Base-by-base conservation (phyloP, 2,113 vertebrate genomes). In the Tetrax tetrax region DNA sequence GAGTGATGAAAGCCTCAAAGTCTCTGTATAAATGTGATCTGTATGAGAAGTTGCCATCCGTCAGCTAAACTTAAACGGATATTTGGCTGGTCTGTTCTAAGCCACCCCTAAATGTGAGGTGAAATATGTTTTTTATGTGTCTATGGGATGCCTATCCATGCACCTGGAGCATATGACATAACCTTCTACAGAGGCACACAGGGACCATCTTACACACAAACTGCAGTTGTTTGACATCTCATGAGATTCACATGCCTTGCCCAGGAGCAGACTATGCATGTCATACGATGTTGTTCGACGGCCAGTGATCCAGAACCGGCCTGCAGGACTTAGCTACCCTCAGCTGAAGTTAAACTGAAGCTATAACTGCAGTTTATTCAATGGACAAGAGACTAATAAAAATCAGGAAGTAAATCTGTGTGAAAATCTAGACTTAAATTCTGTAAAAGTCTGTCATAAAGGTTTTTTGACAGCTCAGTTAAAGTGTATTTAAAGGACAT, bases 231-330 rank as follows among this genome's bases (percentile, higher is more conserved):
- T 33, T 47, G 7, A n/a, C 43, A 17, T 25, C 41, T 41, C 25
- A 1, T 4, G 8, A 28, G 20, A 64, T 27, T 45, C 16, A 57
- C 20, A 3, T 8, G 27, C 41, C 31, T 45, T 63, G 61, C 23
- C 13, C 61, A 31, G 37, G 74, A 85, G 47, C 6, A 56, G 48
- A 61, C 47, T 38, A 7, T 14, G 16, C 15, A 5, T 3, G 14
- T 51, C 24, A n/a, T 69, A n/a, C 2, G 3, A 18, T n/a, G 24
- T 37, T 2, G 0, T 29, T 53, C 1, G 2, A 21, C 18, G 15
- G n/a, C 54, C 60, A 21, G 31, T 74, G 59, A 79, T 63, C 33
- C 60, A 74, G 41, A 72, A 45, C 65, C 50, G 20, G 50, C 25
- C 22, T 59, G 21, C 21, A 76, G 63, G 23, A 12, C 17, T 53